phyloP scores from a whole-genome alignment of 2,113 vertebrate genomes.

The Tetraodon nigroviridis region DNA sequence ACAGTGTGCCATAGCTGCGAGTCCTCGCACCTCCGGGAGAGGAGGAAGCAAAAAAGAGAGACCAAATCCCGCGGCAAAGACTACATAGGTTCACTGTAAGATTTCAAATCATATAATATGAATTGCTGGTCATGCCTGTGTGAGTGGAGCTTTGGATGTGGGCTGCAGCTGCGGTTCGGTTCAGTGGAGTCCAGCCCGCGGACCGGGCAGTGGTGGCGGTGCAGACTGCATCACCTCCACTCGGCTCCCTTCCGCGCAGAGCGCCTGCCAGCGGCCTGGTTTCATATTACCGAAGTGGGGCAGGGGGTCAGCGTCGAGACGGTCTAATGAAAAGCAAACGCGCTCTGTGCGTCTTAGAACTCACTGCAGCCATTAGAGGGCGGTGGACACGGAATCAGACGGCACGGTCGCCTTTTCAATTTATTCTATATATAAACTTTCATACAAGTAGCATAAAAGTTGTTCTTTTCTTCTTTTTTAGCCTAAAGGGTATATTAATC shows the following conservation, averaged over 20 bases:
- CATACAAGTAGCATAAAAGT: too few relatives aligned
- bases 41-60: not conserved
- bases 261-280: conserved; percentile 57
- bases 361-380: conserved; percentile 18
- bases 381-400: conserved; percentile 22
- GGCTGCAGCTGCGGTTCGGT: conserved; percentile 15
- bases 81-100: conserved; percentile 44
- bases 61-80: conserved; percentile 36
- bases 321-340: conserved; percentile 66
- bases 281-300: conserved; percentile 71
- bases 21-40: conserved; percentile 46
- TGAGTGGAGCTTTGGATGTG: conserved; percentile 9
- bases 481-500: too few relatives aligned
- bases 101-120: conserved; percentile 15
- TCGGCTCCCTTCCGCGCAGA: conserved; percentile 45
- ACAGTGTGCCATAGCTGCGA: conserved; percentile 56
- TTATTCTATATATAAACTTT: too few relatives aligned
- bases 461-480: too few relatives aligned
- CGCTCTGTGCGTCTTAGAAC: conserved; percentile 38
- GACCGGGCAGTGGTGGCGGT: conserved; percentile 34
- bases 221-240: conserved; percentile 52
- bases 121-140: conserved; percentile 44
- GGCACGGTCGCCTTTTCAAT: not conserved
- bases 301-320: conserved; percentile 68
- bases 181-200: conserved; percentile 40